phyloP scores from a whole-genome alignment of 2,113 vertebrate genomes.

The Micromys minutus region DNA sequence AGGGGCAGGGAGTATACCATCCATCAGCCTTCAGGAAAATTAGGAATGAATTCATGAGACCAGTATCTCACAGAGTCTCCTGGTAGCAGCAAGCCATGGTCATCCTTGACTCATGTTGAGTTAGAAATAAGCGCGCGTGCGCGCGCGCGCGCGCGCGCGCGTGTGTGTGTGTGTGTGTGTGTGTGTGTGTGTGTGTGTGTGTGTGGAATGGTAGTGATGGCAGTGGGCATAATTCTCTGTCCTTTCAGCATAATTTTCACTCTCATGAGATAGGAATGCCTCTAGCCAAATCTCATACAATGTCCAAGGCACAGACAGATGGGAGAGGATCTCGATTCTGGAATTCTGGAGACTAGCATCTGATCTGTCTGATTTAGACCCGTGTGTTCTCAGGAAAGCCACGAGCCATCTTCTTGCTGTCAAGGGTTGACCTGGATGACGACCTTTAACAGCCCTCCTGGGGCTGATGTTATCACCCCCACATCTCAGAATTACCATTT shows the following conservation, averaged over 20 bases:
- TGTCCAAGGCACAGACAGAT: too few species aligned
- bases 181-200: background rate
- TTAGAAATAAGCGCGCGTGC: background rate
- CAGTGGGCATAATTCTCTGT: background rate
- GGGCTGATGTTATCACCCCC: background rate
- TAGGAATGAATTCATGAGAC: background rate
- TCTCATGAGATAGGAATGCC: background rate
- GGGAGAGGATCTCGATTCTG: rapidly evolving
- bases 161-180: background rate
- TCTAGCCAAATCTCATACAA: background rate
- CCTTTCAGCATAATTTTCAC: background rate
- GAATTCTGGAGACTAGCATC: background rate
- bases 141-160: background rate
- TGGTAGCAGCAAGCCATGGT: background rate
- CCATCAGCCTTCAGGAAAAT: background rate
- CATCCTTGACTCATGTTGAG: background rate
- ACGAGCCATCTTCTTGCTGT: background rate
- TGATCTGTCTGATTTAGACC: background rate
- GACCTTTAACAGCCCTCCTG: background rate
- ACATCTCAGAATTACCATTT: background rate
- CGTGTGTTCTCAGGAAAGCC: background rate
- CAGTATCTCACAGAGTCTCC: background rate
- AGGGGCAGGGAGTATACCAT: background rate
- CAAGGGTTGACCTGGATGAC: too few species aligned
- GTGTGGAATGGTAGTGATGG: too few species aligned